These are phyloP conservation scores for Urocitellus parryii DNA, from an alignment of 2,113 vertebrate genomes.

Conservation along the genomic window DNA sequence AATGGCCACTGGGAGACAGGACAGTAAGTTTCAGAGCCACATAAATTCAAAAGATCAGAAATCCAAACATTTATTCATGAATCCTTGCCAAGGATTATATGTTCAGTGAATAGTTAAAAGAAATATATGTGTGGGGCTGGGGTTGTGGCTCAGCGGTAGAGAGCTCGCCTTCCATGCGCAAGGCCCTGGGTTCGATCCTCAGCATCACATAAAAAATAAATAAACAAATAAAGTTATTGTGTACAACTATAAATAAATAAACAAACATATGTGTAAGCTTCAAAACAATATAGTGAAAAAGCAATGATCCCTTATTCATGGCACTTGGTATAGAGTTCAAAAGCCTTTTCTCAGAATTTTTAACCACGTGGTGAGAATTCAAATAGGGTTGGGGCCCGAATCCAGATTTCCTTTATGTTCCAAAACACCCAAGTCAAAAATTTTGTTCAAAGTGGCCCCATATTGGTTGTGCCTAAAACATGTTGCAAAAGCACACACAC, in stretches of 20 bases:
- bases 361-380: neutral
- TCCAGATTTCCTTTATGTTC: neutral
- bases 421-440: neutral
- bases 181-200: too few relatives aligned
- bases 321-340: neutral
- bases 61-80: neutral
- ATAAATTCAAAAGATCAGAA: neutral
- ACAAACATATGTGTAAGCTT: neutral
- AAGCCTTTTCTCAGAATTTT: neutral
- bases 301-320: neutral
- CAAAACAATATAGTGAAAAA: neutral
- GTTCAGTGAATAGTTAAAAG: neutral
- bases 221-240: too few relatives aligned
- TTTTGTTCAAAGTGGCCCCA: neutral
- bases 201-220: too few relatives aligned
- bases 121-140: neutral
- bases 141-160: too few relatives aligned
- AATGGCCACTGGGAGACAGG: slow-evolving; percentile 7
- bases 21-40: neutral
- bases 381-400: neutral
- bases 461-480: neutral
- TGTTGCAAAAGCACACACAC: neutral
- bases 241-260: too few relatives aligned
- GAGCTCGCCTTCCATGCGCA: too few relatives aligned
- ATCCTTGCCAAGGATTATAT: neutral